Conservation (phyloP, 2,888 invertebrate species). For the Caenorhabditis sp. region DNA sequence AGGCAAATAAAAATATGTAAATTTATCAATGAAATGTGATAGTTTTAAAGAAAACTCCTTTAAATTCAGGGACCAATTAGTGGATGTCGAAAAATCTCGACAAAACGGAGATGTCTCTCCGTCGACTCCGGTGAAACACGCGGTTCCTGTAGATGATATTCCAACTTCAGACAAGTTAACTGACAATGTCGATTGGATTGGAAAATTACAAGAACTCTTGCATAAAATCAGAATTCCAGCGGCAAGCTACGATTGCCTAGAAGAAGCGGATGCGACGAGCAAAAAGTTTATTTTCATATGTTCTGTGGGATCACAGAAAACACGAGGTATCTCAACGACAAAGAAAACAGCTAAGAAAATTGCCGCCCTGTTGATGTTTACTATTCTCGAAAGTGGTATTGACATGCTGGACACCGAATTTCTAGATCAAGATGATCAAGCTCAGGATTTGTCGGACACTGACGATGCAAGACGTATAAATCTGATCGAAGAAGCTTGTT, state of each 20-base stretch:
- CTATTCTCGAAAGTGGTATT: constrained; percentile 24
- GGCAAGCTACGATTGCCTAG: constrained; percentile 81
- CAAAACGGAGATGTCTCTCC: neutral
- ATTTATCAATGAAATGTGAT: neutral
- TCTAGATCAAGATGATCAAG: constrained; percentile 4
- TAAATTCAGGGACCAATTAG: neutral
- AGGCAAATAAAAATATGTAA: constrained; percentile 39
- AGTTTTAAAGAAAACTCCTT: neutral
- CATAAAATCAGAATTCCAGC: constrained; percentile 83
- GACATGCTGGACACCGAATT: constrained; percentile 13
- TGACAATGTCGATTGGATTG: constrained; percentile 83
- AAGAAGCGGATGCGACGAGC: constrained; percentile 88
- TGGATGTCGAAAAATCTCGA: neutral
- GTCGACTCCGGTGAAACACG: neutral
- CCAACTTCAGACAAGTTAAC: constrained; percentile 1
- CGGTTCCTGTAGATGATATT: neutral
- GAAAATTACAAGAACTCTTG: constrained; percentile 82
- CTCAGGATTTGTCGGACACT: constrained; percentile 3
- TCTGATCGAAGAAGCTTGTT: neutral
- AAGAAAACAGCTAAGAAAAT: constrained; percentile 96
- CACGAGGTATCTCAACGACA: constrained; percentile 80
- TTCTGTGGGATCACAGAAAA: constrained; percentile 73
- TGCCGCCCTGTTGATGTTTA: constrained; percentile 88
- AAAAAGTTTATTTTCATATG: constrained; percentile 91
- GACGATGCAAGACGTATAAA: neutral